A percentile compares a stretch with the other conserved stretches of the same genome.
Conservation (phyloP, 2,113 vertebrate species). For the Leptocoma aspasia region DNA sequence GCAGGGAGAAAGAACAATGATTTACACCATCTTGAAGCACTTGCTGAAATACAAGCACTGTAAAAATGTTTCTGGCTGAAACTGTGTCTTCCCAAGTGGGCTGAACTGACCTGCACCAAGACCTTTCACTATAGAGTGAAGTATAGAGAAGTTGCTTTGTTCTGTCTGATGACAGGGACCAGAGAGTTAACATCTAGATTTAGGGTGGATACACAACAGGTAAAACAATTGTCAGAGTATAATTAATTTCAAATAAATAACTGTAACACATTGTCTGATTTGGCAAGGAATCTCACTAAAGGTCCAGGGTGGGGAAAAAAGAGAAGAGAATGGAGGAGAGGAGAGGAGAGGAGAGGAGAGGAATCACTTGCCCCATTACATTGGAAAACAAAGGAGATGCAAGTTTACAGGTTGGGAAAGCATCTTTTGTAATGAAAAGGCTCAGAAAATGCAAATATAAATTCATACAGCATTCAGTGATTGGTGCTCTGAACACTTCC, state of each 20-base stretch:
- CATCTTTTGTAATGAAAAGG: neutral
- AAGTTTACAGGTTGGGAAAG: neutral
- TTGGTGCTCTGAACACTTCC: neutral
- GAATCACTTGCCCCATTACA: neutral
- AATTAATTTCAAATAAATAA: neutral
- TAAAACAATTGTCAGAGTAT: neutral
- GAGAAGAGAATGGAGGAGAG: neutral
- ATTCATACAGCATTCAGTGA: neutral
- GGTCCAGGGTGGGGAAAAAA: neutral
- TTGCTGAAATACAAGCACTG: neutral
- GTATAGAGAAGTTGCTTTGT: neutral
- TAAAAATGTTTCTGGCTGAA: neutral
- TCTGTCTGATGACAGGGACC: neutral
- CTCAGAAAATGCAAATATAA: neutral
- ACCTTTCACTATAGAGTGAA: neutral
- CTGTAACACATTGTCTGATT: neutral
- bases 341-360: neutral
- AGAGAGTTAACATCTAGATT: neutral
- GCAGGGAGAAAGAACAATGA: neutral
- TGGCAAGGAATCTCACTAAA: neutral
- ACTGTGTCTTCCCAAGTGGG: neutral
- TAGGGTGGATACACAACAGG: neutral
- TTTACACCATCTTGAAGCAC: neutral
- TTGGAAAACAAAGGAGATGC: neutral
- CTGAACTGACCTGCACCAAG: neutral